Base-by-base conservation (phyloP, 1,140 invertebrate species). In the Drosophila arawakana region DNA sequence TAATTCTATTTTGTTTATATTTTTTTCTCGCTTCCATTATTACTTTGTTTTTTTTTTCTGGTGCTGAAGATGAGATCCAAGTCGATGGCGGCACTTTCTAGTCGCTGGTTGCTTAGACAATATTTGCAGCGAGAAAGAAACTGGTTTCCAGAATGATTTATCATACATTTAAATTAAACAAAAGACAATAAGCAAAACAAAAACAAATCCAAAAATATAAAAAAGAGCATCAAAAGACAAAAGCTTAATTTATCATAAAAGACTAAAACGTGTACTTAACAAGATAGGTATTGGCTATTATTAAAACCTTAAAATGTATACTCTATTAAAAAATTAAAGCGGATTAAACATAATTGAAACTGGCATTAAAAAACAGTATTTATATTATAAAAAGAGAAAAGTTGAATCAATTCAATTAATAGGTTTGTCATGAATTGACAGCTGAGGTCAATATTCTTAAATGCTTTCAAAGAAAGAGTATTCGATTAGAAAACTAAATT, bases 191-290 rank as follows among this genome's bases (percentile, higher is more conserved):
- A 18, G 15, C 15, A 37, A 89, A 84, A 72, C 65, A 46, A 89
- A 46, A 55, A 57, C 49, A 43, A 57, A 2, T 6, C 35, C 35
- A 10, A 18, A 39, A 46, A 34, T 46, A 37, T 46, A 60, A 86
- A 73, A 88, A 89, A 66, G 72, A 89, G 74, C 84, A 80, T 66
- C 50, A 39, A 41, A 74, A 79, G 78, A 77, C 70, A 84, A 84
- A 84, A 79, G 74, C 71, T 84, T 78, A 89, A 84, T 89, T 90
- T 89, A 84, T 84, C 80, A 84, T 89, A 84, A 83, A 89, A 89
- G 74, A 76, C 81, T 81, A 90, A 89, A 89, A 89, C 80, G 71
- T 89, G 84, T 89, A 89, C 84, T 89, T 90, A 74, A 70, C 66
- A 67, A 78, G 21, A 55, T 30, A 30, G 9, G 39, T 35, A 10